Conservation (phyloP, 30 jellyfish, hydroid and myxozoan genomes). For the Mastigias papua region DNA sequence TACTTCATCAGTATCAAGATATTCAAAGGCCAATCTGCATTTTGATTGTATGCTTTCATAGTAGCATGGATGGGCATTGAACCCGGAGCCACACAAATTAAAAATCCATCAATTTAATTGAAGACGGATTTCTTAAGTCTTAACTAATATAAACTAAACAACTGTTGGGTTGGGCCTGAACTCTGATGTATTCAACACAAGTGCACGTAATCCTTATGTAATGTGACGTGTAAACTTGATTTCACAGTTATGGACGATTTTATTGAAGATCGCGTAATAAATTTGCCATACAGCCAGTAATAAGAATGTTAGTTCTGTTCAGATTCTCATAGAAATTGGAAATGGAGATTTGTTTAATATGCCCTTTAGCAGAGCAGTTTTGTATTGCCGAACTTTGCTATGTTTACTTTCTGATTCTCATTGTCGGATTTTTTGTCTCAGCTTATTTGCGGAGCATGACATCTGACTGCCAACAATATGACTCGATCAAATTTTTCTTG, state of each 20-base stretch:
- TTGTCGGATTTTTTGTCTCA: background rate
- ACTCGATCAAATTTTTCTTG: background rate
- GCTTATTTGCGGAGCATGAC: background rate
- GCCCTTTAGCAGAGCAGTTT: conserved; percentile 4
- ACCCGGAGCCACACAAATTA: no score
- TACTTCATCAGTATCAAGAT: no score
- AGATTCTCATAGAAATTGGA: background rate
- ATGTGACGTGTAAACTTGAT: background rate
- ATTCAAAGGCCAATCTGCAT: no score
- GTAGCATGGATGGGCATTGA: no score
- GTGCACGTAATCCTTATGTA: background rate
- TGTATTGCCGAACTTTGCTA: background rate
- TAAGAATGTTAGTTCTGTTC: background rate
- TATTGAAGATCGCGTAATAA: background rate
- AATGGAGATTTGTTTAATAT: background rate
- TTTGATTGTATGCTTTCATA: no score
- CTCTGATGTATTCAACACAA: background rate
- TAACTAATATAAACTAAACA: background rate
- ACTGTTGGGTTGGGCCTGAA: background rate
- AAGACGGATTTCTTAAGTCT: background rate
- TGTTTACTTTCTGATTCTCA: background rate
- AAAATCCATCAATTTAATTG: no score
- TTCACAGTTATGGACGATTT: background rate
- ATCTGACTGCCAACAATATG: background rate
- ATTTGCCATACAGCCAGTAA: conserved; percentile 7